These are phyloP conservation scores for Micrasema longulum DNA, from an alignment of 1,140 invertebrate genomes.

Conservation along the genomic window DNA sequence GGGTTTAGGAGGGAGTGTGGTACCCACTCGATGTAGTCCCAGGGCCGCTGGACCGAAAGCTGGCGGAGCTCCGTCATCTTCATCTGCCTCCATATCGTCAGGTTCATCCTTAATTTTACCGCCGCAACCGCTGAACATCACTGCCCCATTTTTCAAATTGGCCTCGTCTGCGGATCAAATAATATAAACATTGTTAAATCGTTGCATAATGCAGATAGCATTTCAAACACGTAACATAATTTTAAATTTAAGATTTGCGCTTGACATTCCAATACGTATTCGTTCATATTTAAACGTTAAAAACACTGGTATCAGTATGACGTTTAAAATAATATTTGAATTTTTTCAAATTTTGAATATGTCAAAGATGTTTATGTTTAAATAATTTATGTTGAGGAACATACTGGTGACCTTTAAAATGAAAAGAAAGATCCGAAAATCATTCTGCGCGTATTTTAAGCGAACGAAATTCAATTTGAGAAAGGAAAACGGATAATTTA, in stretches of 20 bases:
- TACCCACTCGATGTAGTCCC: conserved; percentile 82
- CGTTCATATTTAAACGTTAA: conserved; percentile 35
- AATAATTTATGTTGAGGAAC: conserved; percentile 23
- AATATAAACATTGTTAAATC: conserved; percentile 33
- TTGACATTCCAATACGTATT: not conserved
- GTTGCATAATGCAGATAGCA: conserved; percentile 42
- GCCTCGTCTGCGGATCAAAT: conserved; percentile 63
- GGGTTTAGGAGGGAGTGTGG: conserved; percentile 77
- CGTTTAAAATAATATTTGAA: conserved; percentile 62
- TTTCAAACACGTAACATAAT: not conserved
- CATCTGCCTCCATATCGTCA: conserved; percentile 73
- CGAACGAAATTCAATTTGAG: conserved; percentile 26
- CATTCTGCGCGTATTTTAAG: not conserved
- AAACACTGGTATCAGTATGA: conserved; percentile 43
- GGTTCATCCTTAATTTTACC: conserved; percentile 72
- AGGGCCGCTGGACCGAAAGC: conserved; percentile 80
- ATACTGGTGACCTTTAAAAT: not conserved
- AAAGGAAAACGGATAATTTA: conserved; percentile 41
- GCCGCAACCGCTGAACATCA: conserved; percentile 63
- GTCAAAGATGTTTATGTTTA: conserved; percentile 39
- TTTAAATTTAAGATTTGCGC: not conserved
- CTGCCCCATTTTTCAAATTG: conserved; percentile 66
- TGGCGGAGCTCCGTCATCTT: conserved; percentile 75
- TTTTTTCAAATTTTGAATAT: conserved; percentile 68
- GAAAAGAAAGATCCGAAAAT: not conserved